These are phyloP conservation scores for Macaca nemestrina DNA, from an alignment of 2,113 vertebrate species.

Conservation along the genomic window DNA sequence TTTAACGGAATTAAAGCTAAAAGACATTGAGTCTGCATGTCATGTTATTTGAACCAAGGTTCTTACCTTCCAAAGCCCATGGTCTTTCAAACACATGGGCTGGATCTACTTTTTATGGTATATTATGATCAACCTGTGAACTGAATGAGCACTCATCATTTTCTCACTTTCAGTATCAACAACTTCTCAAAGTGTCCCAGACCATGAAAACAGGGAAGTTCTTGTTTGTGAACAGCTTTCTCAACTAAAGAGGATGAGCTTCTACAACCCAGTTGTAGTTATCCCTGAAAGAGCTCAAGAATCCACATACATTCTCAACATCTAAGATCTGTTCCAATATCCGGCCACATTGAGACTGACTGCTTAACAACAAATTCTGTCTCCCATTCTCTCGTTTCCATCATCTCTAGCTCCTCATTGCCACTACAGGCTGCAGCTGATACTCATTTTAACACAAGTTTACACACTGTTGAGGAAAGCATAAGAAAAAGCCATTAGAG, in stretches of 20 bases:
- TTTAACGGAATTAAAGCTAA: background rate
- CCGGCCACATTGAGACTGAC: background rate
- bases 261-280: background rate
- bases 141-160: background rate
- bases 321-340: background rate
- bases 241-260: background rate
- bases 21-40: background rate
- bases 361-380: background rate
- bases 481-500: background rate
- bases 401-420: background rate
- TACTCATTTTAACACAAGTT: background rate
- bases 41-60: background rate
- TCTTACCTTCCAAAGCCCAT: background rate
- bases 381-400: background rate
- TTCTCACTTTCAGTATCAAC: background rate
- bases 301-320: background rate
- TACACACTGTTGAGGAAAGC: background rate
- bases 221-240: background rate
- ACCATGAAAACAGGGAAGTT: background rate
- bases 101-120: background rate
- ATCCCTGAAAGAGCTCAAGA: background rate
- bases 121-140: background rate
- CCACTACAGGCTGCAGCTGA: background rate
- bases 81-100: background rate
- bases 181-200: background rate